These are phyloP conservation scores for Theretra japonica DNA, from an alignment of 2,888 invertebrate species.

Conservation along the genomic window DNA sequence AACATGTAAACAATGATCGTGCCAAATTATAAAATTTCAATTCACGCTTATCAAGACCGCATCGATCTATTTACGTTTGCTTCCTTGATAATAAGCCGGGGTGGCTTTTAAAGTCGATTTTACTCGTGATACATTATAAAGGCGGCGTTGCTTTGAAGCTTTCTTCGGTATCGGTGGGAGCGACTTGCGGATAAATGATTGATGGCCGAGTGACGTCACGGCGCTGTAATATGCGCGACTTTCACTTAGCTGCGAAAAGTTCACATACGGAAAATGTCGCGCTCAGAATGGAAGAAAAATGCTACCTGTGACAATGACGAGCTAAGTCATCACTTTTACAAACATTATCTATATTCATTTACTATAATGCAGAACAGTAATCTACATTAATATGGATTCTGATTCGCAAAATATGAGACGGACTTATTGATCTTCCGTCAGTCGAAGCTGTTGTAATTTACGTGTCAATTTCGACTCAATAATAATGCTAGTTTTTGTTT, in stretches of 20 bases:
- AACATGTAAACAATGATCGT: background rate
- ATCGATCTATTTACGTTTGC: slow-evolving; percentile 79
- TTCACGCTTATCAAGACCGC: slow-evolving; percentile 68
- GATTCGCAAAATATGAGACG: too few relatives aligned
- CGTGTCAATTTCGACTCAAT: too few relatives aligned
- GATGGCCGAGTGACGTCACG: slow-evolving; percentile 67
- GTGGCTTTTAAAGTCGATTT: slow-evolving; percentile 75
- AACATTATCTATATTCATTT: slow-evolving; percentile 24
- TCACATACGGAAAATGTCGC: slow-evolving; percentile 56
- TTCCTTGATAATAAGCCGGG: slow-evolving; percentile 64
- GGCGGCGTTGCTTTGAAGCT: slow-evolving; percentile 77
- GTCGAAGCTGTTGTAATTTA: too few relatives aligned
- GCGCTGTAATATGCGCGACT: slow-evolving; percentile 68
- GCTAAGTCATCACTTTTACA: slow-evolving; percentile 37
- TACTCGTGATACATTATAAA: slow-evolving; percentile 80
- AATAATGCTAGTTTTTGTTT: too few relatives aligned
- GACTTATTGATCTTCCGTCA: too few relatives aligned
- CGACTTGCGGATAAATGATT: slow-evolving; percentile 79
- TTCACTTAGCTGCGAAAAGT: slow-evolving; percentile 73
- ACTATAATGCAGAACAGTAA: background rate
- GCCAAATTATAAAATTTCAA: slow-evolving; percentile 56
- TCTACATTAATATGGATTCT: background rate
- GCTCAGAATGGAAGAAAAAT: slow-evolving; percentile 49
- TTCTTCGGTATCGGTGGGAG: slow-evolving; percentile 73
- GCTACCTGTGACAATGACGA: slow-evolving; percentile 48